Evolutionary conservation across 2,797 vertebrate species (phyloP).

Genomic region (Decapterus maruadsi): DNA sequence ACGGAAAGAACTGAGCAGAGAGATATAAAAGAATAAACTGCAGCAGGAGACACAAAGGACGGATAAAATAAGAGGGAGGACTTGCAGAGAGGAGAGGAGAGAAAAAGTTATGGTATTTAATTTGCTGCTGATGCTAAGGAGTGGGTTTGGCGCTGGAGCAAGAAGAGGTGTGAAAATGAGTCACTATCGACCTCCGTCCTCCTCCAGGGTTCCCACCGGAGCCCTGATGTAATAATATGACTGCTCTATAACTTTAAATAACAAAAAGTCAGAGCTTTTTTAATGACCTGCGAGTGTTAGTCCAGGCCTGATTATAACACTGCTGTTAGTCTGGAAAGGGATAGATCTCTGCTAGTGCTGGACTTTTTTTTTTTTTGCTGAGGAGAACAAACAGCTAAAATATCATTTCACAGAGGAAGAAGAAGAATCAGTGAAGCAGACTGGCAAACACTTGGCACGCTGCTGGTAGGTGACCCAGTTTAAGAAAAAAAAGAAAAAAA

Average conservation of each 20-base stretch:
- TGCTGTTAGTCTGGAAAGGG: constrained; percentile 24
- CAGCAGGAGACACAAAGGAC: neutral
- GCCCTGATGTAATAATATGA: constrained; percentile 41
- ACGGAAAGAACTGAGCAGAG: neutral
- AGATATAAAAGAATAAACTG: constrained; percentile 4
- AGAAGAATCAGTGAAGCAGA: neutral
- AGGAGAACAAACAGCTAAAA: neutral
- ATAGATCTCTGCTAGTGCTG: constrained; percentile 3
- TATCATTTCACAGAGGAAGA: neutral
- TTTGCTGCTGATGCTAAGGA: constrained; percentile 40
- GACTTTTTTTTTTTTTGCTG: neutral
- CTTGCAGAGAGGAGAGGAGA: constrained; percentile 3
- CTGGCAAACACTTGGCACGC: neutral
- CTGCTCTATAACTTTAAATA: constrained; percentile 50
- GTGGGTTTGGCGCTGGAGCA: constrained; percentile 40
- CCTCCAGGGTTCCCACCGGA: constrained; percentile 54
- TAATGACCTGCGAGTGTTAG: constrained; percentile 30
- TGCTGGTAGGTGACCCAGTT: neutral
- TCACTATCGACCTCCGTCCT: constrained; percentile 51
- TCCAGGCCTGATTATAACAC: neutral
- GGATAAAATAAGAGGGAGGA: neutral
- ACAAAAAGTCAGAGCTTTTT: constrained; percentile 33
- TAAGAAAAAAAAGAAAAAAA: no score
- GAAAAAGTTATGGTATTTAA: constrained; percentile 43
- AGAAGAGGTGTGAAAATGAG: constrained; percentile 62